These are phyloP conservation scores for Lypha dubia DNA, from an alignment of 2,888 invertebrate genomes.

Conservation along the genomic window DNA sequence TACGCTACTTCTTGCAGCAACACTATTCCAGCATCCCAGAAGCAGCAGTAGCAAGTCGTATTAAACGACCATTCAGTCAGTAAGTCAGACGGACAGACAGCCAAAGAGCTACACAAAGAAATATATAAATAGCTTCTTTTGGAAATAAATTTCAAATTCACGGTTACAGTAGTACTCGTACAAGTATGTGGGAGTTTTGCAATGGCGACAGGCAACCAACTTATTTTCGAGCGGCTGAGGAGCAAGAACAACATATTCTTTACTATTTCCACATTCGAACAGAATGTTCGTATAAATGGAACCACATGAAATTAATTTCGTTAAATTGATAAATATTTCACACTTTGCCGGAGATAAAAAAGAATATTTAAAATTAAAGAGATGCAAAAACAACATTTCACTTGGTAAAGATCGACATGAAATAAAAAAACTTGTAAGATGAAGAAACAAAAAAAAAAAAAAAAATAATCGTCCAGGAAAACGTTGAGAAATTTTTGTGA, in stretches of 20 bases:
- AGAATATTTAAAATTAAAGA: slow-evolving; percentile 16
- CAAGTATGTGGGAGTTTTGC: slow-evolving; percentile 54
- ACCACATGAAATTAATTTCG: slow-evolving; percentile 52
- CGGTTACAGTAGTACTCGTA: slow-evolving; percentile 34
- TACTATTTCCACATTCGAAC: not conserved
- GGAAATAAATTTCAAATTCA: slow-evolving; percentile 59
- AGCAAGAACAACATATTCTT: slow-evolving; percentile 12
- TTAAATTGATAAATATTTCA: slow-evolving; percentile 48
- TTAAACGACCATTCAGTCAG: slow-evolving; percentile 20
- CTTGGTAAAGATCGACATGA: slow-evolving; percentile 11
- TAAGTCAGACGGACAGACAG: not conserved
- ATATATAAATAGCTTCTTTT: slow-evolving; percentile 21
- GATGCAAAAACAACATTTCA: slow-evolving; percentile 7
- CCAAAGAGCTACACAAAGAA: slow-evolving; percentile 27
- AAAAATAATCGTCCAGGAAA: not conserved
- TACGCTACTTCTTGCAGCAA: not conserved
- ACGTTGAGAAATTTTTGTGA: not conserved
- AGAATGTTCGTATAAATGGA: slow-evolving; percentile 9
- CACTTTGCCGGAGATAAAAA: slow-evolving; percentile 30
- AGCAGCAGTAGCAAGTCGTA: not conserved
- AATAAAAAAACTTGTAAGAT: no score
- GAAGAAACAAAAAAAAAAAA: no score
- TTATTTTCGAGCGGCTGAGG: not conserved
- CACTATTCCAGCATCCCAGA: not conserved
- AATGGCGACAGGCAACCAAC: not conserved